Evolutionary conservation across 1,140 invertebrate genomes (phyloP).

Genomic region (Penaeus vannamei): DNA sequence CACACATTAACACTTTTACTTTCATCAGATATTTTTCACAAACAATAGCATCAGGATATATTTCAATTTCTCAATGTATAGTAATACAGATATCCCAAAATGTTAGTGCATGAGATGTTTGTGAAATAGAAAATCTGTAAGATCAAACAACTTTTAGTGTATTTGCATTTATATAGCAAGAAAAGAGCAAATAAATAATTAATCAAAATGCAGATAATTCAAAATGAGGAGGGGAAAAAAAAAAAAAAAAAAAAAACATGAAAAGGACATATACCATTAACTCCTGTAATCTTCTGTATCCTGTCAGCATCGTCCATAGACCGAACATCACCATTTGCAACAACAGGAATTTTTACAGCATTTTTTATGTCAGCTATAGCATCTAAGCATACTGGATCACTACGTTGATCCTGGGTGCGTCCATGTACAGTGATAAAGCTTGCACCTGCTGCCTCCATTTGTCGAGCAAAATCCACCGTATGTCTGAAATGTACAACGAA

Average conservation of each 20-base stretch:
- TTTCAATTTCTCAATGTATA: too few relatives aligned
- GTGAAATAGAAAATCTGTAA: too few relatives aligned
- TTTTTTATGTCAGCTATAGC: conserved; percentile 83
- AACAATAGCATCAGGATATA: too few relatives aligned
- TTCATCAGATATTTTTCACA: too few relatives aligned
- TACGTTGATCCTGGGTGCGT: conserved; percentile 85
- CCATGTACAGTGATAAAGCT: conserved; percentile 93
- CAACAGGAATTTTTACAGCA: conserved; percentile 82
- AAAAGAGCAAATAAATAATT: too few relatives aligned
- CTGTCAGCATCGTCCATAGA: conserved; percentile 79
- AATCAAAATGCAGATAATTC: too few relatives aligned
- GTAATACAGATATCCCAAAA: too few relatives aligned
- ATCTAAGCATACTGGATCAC: conserved; percentile 82
- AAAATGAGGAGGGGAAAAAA: neutral
- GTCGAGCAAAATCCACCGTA: conserved; percentile 83
- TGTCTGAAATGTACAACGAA: conserved; percentile 69
- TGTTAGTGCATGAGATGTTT: too few relatives aligned
- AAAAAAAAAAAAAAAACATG: neutral
- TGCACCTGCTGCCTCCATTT: conserved; percentile 86
- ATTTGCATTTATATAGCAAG: too few relatives aligned
- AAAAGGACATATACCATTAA: conserved; percentile 78
- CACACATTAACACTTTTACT: too few relatives aligned
- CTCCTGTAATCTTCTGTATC: conserved; percentile 80
- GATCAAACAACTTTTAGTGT: too few relatives aligned
- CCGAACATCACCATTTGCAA: conserved; percentile 93